These are phyloP conservation scores for Glaucopsyche alexis DNA, from an alignment of 2,888 invertebrate genomes.

Conservation along the genomic window DNA sequence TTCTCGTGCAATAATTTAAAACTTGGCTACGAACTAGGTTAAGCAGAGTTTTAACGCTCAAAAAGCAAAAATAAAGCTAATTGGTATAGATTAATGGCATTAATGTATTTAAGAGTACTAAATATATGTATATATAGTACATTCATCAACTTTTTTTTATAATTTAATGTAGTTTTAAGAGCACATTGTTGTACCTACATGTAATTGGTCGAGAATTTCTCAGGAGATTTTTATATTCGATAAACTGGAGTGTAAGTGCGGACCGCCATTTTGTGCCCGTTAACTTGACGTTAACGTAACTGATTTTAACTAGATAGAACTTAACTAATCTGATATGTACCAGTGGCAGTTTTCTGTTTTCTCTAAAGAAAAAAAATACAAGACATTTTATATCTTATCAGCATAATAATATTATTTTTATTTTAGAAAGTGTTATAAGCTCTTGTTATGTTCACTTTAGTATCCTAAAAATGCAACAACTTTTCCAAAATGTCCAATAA, in stretches of 20 bases:
- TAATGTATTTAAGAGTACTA: background rate
- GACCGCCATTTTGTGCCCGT: background rate
- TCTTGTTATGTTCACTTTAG: too few relatives aligned
- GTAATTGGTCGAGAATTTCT: constrained; percentile 10
- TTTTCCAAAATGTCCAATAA: too few relatives aligned
- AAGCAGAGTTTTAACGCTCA: constrained; percentile 17
- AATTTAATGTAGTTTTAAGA: background rate
- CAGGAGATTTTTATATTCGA: constrained; percentile 7
- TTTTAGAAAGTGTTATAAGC: too few relatives aligned
- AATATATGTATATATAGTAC: background rate
- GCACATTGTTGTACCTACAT: background rate
- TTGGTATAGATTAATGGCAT: constrained; percentile 3
- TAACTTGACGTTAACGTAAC: background rate
- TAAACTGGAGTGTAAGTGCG: background rate
- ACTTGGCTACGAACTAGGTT: constrained; percentile 18
- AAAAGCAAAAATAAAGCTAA: constrained; percentile 15
- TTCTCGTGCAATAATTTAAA: constrained; percentile 18
- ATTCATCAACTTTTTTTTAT: background rate
- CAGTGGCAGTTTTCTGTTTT: background rate
- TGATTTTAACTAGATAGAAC: background rate
- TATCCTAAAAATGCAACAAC: too few relatives aligned
- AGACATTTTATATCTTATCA: too few relatives aligned
- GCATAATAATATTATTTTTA: too few relatives aligned
- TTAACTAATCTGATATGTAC: background rate
- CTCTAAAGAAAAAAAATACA: background rate